These are phyloP conservation scores for Lordiphosa fenestrarum DNA, from an alignment of 2,888 invertebrate species.

Conservation along the genomic window DNA sequence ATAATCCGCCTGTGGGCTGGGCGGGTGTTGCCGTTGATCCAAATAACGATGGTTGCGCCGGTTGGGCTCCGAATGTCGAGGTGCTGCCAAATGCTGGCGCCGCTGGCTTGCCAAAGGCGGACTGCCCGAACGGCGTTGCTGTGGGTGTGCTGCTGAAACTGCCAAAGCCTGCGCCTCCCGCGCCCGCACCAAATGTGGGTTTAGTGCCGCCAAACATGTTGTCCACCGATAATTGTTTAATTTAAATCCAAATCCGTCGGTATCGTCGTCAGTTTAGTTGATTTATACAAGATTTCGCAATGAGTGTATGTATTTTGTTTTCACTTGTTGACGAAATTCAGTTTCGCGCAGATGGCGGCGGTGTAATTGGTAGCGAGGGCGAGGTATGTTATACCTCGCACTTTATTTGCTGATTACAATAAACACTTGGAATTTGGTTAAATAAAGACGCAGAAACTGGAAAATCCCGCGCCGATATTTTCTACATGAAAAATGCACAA, in stretches of 20 bases:
- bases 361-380: no score
- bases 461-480: no score
- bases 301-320: no score
- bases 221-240: not conserved
- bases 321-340: no score
- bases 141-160: conserved; percentile 74
- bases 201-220: conserved; percentile 75
- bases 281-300: no score
- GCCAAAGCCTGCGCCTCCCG: conserved; percentile 75
- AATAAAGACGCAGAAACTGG: no score
- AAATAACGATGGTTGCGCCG: conserved; percentile 82
- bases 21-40: conserved; percentile 82
- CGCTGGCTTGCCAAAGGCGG: conserved; percentile 83
- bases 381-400: no score
- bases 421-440: no score
- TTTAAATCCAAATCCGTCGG: not conserved
- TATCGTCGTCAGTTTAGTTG: no score
- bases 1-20: conserved; percentile 71
- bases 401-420: no score
- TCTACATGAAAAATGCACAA: no score
- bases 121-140: conserved; percentile 80
- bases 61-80: conserved; percentile 84
- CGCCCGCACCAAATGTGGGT: conserved; percentile 81
- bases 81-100: conserved; percentile 85
- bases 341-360: no score